Conservation (phyloP, 2,113 vertebrate genomes). For the Prochilodus magdalenae region DNA sequence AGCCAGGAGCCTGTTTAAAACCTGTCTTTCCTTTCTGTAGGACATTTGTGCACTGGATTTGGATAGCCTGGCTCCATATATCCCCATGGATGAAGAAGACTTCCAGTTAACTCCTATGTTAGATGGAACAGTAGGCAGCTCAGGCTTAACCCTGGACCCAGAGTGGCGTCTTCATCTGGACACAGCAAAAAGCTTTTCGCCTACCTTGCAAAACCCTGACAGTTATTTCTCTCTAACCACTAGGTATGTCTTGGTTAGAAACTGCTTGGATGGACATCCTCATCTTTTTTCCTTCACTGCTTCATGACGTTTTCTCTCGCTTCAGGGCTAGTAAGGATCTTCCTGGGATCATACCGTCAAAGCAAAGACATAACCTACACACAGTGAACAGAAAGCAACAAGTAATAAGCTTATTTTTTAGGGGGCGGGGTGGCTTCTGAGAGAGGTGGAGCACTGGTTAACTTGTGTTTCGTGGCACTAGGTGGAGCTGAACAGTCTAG, state of each 20-base stretch:
- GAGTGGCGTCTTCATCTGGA: not conserved
- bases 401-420: slow-evolving; percentile 18
- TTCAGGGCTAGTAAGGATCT: slow-evolving; percentile 5
- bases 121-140: not conserved
- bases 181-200: not conserved
- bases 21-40: slow-evolving; percentile 20
- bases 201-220: slow-evolving; percentile 2
- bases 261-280: not conserved
- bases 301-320: not conserved
- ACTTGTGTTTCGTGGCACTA: not conserved
- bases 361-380: slow-evolving; percentile 4
- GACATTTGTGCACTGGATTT: slow-evolving; percentile 57
- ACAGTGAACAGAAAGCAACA: slow-evolving; percentile 26
- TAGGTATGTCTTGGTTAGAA: slow-evolving; percentile 25
- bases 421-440: not conserved
- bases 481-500: slow-evolving; percentile 12
- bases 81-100: slow-evolving; percentile 66
- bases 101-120: slow-evolving; percentile 57
- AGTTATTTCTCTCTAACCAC: slow-evolving; percentile 17
- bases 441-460: not conserved
- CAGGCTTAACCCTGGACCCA: not conserved
- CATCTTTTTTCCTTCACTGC: not conserved
- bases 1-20: not conserved
- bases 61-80: slow-evolving; percentile 65
- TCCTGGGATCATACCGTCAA: not conserved